Evolutionary conservation across 2,797 vertebrate species (phyloP).

Genomic region (Podarcis siculus): DNA sequence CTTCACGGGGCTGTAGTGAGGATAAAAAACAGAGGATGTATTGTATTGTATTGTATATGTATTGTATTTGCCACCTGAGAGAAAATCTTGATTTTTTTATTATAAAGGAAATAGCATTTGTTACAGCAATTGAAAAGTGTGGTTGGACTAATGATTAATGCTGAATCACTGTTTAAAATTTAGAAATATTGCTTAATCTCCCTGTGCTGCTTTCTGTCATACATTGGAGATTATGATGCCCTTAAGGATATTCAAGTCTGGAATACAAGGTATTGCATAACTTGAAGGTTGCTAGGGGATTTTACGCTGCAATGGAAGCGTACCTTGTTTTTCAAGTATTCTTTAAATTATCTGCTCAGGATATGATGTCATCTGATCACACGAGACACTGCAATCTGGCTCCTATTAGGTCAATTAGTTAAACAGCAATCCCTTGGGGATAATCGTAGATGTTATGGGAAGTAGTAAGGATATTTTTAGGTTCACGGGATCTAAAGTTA

Average conservation of each 20-base stretch:
- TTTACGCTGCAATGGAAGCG: conserved; percentile 26
- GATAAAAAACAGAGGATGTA: background rate
- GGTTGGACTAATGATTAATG: background rate
- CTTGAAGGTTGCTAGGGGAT: background rate
- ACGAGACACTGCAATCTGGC: conserved; percentile 45
- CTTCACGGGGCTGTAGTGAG: background rate
- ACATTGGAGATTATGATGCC: conserved; percentile 5
- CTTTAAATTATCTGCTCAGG: conserved; percentile 20
- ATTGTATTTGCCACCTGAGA: background rate
- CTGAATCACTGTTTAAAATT: background rate
- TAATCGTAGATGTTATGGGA: conserved; percentile 27
- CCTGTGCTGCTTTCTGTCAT: background rate
- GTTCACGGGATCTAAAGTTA: background rate
- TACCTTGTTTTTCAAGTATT: conserved; percentile 23
- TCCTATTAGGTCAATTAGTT: conserved; percentile 54
- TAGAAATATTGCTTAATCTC: background rate
- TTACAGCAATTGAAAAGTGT: background rate
- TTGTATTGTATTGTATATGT: background rate
- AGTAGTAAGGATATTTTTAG: conserved; percentile 32
- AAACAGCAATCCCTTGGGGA: conserved; percentile 48
- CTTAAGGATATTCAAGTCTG: background rate
- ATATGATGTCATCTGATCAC: conserved; percentile 25
- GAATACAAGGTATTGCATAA: conserved; percentile 7
- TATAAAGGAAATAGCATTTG: background rate
- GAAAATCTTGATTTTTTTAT: background rate